Conservation (phyloP, 2,113 vertebrate species). For the Odocoileus hemionus region DNA sequence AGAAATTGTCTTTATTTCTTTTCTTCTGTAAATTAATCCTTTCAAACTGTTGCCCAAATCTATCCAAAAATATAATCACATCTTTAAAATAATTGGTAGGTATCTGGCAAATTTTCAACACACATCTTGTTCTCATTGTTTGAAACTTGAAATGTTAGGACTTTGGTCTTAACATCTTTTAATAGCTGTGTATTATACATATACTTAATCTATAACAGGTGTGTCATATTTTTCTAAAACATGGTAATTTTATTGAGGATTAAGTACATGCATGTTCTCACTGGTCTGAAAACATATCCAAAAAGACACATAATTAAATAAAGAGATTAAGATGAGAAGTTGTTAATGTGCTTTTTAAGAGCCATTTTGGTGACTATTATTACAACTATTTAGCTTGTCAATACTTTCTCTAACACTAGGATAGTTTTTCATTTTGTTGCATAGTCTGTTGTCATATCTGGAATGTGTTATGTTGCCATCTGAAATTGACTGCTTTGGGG, state of each 20-base stretch:
- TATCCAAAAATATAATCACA: constrained; percentile 71
- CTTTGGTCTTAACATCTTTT: constrained; percentile 70
- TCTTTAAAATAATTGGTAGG: constrained; percentile 73
- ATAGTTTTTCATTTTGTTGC: constrained; percentile 56
- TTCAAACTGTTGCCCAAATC: constrained; percentile 69
- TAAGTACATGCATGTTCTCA: constrained; percentile 70
- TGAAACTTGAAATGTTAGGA: constrained; percentile 72
- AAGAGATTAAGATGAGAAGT: constrained; percentile 65
- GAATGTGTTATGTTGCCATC: constrained; percentile 66
- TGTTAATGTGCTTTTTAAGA: constrained; percentile 67
- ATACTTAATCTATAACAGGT: constrained; percentile 77
- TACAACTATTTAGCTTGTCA: constrained; percentile 63
- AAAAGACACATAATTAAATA: constrained; percentile 63
- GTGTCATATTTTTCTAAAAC: constrained; percentile 72
- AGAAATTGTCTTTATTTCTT: constrained; percentile 56
- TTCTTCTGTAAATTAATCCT: constrained; percentile 67
- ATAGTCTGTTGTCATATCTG: constrained; percentile 60
- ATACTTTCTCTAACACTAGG: constrained; percentile 44
- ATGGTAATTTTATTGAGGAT: constrained; percentile 74
- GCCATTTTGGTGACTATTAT: constrained; percentile 54
- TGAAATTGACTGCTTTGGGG: constrained; percentile 54
- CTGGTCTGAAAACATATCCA: constrained; percentile 62
- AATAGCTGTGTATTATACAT: constrained; percentile 61
- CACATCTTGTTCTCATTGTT: constrained; percentile 78
- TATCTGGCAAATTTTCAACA: constrained; percentile 75